Evolutionary conservation across 2,888 invertebrate genomes (phyloP).

Genomic region (Scaptomyza tumidula): DNA sequence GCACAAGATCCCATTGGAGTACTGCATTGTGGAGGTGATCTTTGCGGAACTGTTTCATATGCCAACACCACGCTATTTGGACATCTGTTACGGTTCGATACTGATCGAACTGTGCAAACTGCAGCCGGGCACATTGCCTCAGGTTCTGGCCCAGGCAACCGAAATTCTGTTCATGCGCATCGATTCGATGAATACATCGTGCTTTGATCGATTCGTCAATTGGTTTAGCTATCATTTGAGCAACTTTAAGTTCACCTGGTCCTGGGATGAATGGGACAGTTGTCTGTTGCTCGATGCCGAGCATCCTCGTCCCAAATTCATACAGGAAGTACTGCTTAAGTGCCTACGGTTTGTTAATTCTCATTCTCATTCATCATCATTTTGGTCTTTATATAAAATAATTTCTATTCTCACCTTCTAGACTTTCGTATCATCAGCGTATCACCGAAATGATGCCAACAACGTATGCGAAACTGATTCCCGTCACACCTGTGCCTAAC

Average conservation of each 20-base stretch:
- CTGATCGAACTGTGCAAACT: slow-evolving; percentile 98
- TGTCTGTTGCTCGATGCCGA: slow-evolving; percentile 93
- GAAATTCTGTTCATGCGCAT: slow-evolving; percentile 98
- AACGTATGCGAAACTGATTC: slow-evolving; percentile 92
- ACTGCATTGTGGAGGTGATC: slow-evolving; percentile 98
- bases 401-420: no score
- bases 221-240: slow-evolving; percentile 99
- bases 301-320: slow-evolving; percentile 97
- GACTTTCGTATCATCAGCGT: slow-evolving; percentile 96
- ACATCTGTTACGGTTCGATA: slow-evolving; percentile 97
- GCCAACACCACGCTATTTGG: slow-evolving; percentile 94
- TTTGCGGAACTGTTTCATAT: slow-evolving; percentile 97
- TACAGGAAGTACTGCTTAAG: slow-evolving; percentile 95
- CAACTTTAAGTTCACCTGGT: slow-evolving; percentile 99
- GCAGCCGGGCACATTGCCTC: slow-evolving; percentile 98
- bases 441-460: slow-evolving; percentile 96
- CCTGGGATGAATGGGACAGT: slow-evolving; percentile 98
- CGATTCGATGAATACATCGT: slow-evolving; percentile 98
- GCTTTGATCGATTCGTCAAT: slow-evolving; percentile 97
- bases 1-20: slow-evolving; percentile 97
- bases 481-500: slow-evolving; percentile 92
- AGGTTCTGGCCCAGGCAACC: slow-evolving; percentile 98
- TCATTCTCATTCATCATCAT: no score
- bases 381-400: no score
- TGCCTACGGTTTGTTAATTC: slow-evolving; percentile 90